Base-by-base conservation (phyloP, 2,888 invertebrate species). In the Timema podura region DNA sequence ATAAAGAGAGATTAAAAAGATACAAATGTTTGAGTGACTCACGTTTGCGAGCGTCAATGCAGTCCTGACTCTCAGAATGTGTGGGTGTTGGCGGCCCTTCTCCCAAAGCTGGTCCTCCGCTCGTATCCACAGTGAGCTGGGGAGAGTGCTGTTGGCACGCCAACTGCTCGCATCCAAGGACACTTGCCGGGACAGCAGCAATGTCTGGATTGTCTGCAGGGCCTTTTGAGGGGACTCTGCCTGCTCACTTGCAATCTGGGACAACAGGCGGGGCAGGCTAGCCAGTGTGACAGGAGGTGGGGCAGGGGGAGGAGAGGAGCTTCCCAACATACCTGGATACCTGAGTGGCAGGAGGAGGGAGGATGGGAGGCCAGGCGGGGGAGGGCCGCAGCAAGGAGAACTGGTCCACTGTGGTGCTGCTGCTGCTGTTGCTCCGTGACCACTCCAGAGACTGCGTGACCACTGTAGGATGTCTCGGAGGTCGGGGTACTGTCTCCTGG, bases 401-500 rank as follows among this genome's bases (percentile, higher is more conserved):
- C 88, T 44, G 87, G 89, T 74, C 85, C 87, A 81, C 85, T 80
- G 30, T 54, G 66, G 65, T 65, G 70, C 61, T 59, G 68, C 64
- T 69, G 64, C 66, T 75, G 70, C 65, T 74, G 72, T 66, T 72
- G 69, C 65, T 72, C 72, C 82, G 3, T 78, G 69, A 65, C 79
- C 79, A 76, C 76, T 78, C 68, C 79, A 77, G 67, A 76, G 76
- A 78, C 83, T 78, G 80, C 80, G 80, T 78, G 82, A n/a, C n/a
- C n/a, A 77, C 80, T 79, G 81, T 90, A 91, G 72, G 90, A 89
- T 74, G 90, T 88, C 82, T 93, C 93, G 46, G 93, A 93, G 70
- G 93, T 89, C 54, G 93, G 93, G 73, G 93, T 94, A 79, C 93
- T 94, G 79, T 93, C 89, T 76, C 92, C 93, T 15, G 95, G 95